phyloP scores from a whole-genome alignment of 1,140 invertebrate species.

The Nixonia krombeini region DNA sequence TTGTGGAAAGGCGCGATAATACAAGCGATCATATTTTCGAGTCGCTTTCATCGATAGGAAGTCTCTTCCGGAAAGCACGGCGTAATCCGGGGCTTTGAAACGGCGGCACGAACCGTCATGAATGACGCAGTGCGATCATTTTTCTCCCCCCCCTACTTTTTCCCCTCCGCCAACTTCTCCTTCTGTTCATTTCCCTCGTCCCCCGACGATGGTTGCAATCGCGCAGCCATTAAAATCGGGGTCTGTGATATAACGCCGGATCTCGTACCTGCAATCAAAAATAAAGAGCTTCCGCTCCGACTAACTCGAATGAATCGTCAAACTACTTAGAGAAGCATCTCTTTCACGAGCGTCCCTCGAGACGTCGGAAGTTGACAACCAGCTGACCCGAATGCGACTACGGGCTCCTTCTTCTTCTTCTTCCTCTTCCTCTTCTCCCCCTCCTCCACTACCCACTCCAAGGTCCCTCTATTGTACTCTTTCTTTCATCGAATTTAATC shows the following conservation, averaged over 20 bases:
- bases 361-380: conserved; percentile 26
- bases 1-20: conserved; percentile 35
- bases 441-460: too few species aligned
- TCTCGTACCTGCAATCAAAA: conserved; percentile 23
- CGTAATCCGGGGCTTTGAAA: conserved; percentile 33
- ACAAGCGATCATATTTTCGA: conserved; percentile 36
- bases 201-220: too few species aligned
- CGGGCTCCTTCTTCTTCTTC: too few species aligned
- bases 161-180: too few species aligned
- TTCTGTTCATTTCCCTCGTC: background rate
- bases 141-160: too few species aligned
- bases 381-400: conserved; percentile 40
- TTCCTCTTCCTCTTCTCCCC: too few species aligned
- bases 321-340: conserved; percentile 8
- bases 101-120: conserved; percentile 34
- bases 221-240: conserved; percentile 25
- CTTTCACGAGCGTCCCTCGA: conserved; percentile 9
- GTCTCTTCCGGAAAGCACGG: conserved; percentile 34
- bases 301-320: conserved; percentile 24
- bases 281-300: conserved; percentile 28
- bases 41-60: conserved; percentile 35
- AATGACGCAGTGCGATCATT: conserved; percentile 24
- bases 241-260: conserved; percentile 30
- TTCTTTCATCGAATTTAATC: too few species aligned
- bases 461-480: too few species aligned